Evolutionary conservation across 2,888 invertebrate species (phyloP).

Genomic region (Drosophila paranaensis): DNA sequence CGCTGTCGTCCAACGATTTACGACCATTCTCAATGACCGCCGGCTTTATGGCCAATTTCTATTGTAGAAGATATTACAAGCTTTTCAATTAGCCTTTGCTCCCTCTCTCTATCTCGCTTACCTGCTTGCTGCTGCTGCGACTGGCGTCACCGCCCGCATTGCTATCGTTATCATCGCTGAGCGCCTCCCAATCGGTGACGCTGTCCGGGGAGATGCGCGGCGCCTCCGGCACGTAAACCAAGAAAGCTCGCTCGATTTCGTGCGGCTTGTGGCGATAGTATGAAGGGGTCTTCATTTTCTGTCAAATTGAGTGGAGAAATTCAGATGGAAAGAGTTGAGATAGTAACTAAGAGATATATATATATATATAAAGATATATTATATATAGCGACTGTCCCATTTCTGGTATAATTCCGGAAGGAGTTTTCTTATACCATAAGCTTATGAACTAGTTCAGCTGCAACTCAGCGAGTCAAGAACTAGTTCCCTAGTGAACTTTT

Average conservation of each 20-base stretch:
- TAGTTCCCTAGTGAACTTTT: too few species aligned
- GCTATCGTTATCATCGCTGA: constrained; percentile 85
- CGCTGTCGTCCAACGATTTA: constrained; percentile 77
- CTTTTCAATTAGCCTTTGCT: constrained; percentile 37
- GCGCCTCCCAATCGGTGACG: constrained; percentile 86
- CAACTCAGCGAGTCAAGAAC: too few species aligned
- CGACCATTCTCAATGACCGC: constrained; percentile 76
- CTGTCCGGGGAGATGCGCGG: constrained; percentile 91
- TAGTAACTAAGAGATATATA: neutral
- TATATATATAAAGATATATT: neutral
- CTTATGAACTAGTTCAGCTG: too few species aligned
- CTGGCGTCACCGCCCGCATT: constrained; percentile 61
- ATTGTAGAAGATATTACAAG: constrained; percentile 7
- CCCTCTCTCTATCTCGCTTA: constrained; percentile 29
- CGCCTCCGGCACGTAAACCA: constrained; percentile 91
- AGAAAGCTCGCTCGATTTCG: constrained; percentile 90
- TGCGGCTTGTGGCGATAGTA: constrained; percentile 91
- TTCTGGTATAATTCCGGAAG: too few species aligned
- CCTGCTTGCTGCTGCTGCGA: constrained; percentile 63
- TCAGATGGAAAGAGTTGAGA: neutral
- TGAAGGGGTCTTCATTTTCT: constrained; percentile 93
- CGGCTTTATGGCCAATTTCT: constrained; percentile 79
- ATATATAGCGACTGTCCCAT: neutral
- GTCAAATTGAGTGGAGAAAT: constrained; percentile 49
- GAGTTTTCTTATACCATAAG: too few species aligned